Evolutionary conservation across 92 coral and sea anemone genomes (phyloP).

Genomic region (Meandrina meandrites): DNA sequence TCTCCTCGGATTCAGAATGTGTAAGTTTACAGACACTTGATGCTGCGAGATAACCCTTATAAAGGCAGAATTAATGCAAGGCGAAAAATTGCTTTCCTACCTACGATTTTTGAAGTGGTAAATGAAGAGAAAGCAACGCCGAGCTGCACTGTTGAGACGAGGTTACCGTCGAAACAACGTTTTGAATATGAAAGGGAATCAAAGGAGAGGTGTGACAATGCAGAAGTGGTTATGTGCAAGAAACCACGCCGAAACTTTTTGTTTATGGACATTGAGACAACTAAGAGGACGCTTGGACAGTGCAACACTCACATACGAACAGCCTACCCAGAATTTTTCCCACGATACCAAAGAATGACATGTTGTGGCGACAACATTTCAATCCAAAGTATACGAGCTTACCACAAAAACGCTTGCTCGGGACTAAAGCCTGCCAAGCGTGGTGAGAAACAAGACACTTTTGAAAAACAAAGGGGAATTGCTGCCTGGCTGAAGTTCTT

Average conservation of each 20-base stretch:
- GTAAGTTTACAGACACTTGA: constrained; percentile 3
- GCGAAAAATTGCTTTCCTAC: constrained; percentile 2
- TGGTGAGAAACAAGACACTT: background rate
- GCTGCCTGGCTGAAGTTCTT: constrained; percentile 32
- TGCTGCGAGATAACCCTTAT: background rate
- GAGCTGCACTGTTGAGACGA: background rate
- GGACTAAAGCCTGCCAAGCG: background rate
- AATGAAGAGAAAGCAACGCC: background rate
- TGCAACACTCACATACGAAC: background rate
- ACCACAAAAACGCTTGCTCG: background rate
- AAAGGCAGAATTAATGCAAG: background rate
- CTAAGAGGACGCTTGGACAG: background rate
- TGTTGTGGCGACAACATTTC: background rate
- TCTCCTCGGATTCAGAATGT: background rate
- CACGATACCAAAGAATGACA: background rate
- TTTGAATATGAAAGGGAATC: background rate
- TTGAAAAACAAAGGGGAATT: constrained; percentile 18
- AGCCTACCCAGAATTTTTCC: background rate
- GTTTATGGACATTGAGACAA: background rate
- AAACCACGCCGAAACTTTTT: background rate
- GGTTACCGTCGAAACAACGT: background rate
- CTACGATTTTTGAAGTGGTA: constrained; percentile 14
- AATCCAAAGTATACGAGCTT: background rate
- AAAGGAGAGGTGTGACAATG: background rate
- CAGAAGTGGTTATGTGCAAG: background rate